phyloP scores from a whole-genome alignment of 2,113 vertebrate species.

The Forbesichthys papilliferus region DNA sequence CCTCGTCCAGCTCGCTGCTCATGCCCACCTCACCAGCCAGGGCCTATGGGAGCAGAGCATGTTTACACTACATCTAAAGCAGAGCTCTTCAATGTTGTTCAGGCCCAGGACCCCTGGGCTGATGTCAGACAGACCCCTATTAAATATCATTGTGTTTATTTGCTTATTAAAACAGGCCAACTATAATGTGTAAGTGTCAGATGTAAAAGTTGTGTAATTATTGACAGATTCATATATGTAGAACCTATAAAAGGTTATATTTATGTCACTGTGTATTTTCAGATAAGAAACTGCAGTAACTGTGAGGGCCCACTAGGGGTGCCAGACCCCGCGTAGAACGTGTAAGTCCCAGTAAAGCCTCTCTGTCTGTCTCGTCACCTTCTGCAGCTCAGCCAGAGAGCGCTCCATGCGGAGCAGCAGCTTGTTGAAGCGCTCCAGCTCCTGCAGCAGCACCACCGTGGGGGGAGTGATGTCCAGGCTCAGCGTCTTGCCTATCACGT shows the following conservation, averaged over 20 bases:
- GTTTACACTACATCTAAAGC: not conserved
- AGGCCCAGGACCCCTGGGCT: too few species aligned
- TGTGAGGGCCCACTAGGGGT: too few species aligned
- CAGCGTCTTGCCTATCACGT: constrained; percentile 79
- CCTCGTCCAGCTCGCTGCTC: constrained; percentile 92
- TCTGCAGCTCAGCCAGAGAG: constrained; percentile 86
- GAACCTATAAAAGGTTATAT: too few species aligned
- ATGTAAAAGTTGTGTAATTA: too few species aligned
- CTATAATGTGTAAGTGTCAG: too few species aligned
- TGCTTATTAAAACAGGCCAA: too few species aligned
- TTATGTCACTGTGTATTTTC: too few species aligned
- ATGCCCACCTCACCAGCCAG: constrained; percentile 94
- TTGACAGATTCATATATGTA: too few species aligned
- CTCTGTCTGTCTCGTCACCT: constrained; percentile 66
- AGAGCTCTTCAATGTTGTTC: not conserved
- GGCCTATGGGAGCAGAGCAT: constrained; percentile 72
- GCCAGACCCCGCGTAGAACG: too few species aligned
- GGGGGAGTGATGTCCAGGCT: constrained; percentile 80
- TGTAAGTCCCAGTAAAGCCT: not conserved
- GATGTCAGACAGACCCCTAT: too few species aligned
- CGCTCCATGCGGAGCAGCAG: constrained; percentile 81
- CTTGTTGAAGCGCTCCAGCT: constrained; percentile 90
- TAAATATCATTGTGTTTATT: too few species aligned
- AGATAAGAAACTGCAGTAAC: too few species aligned
- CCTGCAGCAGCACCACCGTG: constrained; percentile 90